Percentiles rank a stretch among this genome's conserved stretches.
Evolutionary conservation across 2,888 invertebrate genomes (phyloP).

Genomic region (Melipona beecheii): DNA sequence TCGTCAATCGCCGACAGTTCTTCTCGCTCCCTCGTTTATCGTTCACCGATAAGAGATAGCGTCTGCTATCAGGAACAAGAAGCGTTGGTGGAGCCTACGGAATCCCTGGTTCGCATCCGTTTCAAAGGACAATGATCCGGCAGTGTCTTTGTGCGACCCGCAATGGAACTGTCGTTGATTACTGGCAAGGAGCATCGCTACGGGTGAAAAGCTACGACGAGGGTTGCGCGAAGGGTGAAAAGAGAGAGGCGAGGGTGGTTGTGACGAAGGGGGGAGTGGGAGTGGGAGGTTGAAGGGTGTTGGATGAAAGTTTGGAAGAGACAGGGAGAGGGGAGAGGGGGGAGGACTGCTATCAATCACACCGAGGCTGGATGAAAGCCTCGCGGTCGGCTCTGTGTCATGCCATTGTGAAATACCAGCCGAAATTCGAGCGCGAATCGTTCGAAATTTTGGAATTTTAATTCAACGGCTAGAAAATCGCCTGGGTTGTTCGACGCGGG

Average conservation of each 20-base stretch:
- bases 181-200: constrained; percentile 69
- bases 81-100: constrained; percentile 56
- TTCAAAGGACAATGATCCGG: constrained; percentile 77
- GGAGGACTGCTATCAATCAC: constrained; percentile 1
- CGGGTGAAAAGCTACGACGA: constrained; percentile 60
- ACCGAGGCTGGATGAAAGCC: constrained; percentile 68
- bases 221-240: constrained; percentile 44
- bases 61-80: constrained; percentile 55
- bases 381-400: constrained; percentile 73
- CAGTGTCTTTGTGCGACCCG: constrained; percentile 78
- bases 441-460: constrained; percentile 46
- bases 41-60: constrained; percentile 56
- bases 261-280: constrained; percentile 35
- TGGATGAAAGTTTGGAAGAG: constrained; percentile 68
- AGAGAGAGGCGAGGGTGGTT: constrained; percentile 51
- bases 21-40: constrained; percentile 50
- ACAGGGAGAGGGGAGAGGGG: constrained; percentile 37
- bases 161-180: constrained; percentile 80
- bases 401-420: constrained; percentile 65
- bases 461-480: constrained; percentile 32
- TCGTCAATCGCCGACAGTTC: constrained; percentile 25
- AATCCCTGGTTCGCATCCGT: constrained; percentile 68
- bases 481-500: neutral
- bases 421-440: constrained; percentile 44
- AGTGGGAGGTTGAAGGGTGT: constrained; percentile 60